Conservation (phyloP, 2,888 invertebrate genomes). For the Lasioglossum morio region DNA sequence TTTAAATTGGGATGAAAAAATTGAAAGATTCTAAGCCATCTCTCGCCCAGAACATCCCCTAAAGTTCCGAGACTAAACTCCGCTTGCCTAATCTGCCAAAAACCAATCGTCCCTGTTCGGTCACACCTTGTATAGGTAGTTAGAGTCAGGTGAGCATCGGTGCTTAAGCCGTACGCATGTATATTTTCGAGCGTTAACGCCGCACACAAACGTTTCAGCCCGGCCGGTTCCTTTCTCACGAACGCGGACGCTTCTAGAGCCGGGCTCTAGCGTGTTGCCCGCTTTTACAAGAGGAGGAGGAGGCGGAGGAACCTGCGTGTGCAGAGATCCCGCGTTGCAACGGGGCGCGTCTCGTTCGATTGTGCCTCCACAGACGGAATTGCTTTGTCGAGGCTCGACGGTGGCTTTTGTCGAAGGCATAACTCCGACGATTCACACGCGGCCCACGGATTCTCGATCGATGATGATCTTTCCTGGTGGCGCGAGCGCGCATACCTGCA, state of each 20-base stretch:
- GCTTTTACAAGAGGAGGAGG: slow-evolving; percentile 40
- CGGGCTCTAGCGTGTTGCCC: slow-evolving; percentile 18
- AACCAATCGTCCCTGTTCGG: background rate
- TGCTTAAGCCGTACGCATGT: slow-evolving; percentile 28
- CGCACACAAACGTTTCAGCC: slow-evolving; percentile 19
- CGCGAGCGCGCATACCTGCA: slow-evolving; percentile 42
- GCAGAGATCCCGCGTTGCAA: slow-evolving; percentile 50
- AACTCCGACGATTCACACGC: slow-evolving; percentile 80
- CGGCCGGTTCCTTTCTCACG: background rate
- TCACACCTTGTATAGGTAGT: background rate
- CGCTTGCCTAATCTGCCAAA: background rate
- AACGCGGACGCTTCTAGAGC: background rate
- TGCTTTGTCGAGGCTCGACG: slow-evolving; percentile 68
- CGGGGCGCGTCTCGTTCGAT: slow-evolving; percentile 73
- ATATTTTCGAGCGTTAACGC: slow-evolving; percentile 48
- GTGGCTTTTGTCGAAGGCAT: slow-evolving; percentile 74
- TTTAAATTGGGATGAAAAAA: no score
- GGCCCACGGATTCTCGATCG: slow-evolving; percentile 74
- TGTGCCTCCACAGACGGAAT: slow-evolving; percentile 71
- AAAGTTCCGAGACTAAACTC: background rate
- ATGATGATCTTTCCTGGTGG: slow-evolving; percentile 64
- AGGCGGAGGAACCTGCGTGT: slow-evolving; percentile 16
- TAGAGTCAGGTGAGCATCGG: background rate
- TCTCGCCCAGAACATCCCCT: background rate
- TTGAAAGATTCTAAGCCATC: no score